phyloP scores from a whole-genome alignment of 1,140 invertebrate genomes.

The Linepithema humile region DNA sequence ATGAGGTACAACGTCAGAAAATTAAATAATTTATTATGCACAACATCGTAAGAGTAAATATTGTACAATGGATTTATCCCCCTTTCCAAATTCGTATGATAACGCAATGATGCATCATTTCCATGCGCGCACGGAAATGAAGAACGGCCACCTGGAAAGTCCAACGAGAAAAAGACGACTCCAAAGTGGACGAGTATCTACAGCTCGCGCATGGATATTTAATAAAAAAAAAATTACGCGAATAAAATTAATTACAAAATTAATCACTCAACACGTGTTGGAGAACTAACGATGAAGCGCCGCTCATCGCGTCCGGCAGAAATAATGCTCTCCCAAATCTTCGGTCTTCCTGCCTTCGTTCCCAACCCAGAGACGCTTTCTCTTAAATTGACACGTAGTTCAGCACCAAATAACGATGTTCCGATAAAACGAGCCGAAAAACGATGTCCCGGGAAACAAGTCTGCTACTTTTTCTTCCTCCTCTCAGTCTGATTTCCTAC shows the following conservation, averaged over 20 bases:
- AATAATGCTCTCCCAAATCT: background rate
- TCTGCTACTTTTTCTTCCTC: background rate
- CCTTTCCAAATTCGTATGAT: conserved; percentile 36
- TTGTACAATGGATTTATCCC: conserved; percentile 61
- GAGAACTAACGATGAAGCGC: background rate
- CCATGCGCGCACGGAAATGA: background rate
- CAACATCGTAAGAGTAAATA: conserved; percentile 61
- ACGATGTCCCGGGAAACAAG: background rate
- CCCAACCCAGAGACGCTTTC: background rate
- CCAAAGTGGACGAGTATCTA: background rate
- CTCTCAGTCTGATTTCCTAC: background rate
- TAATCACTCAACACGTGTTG: conserved; percentile 10
- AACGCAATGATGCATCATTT: background rate
- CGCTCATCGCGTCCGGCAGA: background rate
- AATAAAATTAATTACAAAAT: background rate
- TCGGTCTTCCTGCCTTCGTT: background rate
- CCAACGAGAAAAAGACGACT: background rate
- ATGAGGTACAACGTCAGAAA: conserved; percentile 59
- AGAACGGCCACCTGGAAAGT: background rate
- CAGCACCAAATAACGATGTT: background rate
- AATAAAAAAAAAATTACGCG: background rate
- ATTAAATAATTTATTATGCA: conserved; percentile 75
- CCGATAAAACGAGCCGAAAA: background rate
- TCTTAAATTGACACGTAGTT: background rate
- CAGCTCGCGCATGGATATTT: background rate